Conservation (phyloP, 35 echinoderm and acorn worm genomes). For the Chiridota heheva region DNA sequence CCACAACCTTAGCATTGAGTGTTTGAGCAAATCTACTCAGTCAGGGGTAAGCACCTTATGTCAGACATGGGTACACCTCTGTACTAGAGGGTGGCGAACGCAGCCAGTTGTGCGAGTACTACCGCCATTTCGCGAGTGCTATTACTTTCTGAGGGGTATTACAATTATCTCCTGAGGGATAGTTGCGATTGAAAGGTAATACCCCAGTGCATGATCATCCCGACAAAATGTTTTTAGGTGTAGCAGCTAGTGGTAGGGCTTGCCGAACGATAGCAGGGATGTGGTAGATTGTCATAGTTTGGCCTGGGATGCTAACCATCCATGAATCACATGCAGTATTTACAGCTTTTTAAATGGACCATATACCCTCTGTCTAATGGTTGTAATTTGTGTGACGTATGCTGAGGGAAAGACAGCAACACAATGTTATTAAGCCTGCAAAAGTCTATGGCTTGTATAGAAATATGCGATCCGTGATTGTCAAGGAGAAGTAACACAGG, state of each 20-base stretch:
- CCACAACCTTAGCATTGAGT: too few relatives aligned
- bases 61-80: too few relatives aligned
- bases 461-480: constrained; percentile 37
- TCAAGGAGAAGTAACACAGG: constrained; percentile 27
- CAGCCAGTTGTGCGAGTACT: too few relatives aligned
- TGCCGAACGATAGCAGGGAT: constrained; percentile 26
- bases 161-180: neutral
- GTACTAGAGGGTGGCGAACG: too few relatives aligned
- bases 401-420: constrained; percentile 13
- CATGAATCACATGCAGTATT: constrained; percentile 35
- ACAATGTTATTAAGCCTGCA: neutral
- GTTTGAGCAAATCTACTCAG: too few relatives aligned
- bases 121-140: too few relatives aligned
- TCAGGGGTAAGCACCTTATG: too few relatives aligned
- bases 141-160: too few relatives aligned
- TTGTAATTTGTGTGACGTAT: constrained; percentile 18
- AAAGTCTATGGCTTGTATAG: constrained; percentile 3
- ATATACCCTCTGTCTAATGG: constrained; percentile 14
- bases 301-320: neutral
- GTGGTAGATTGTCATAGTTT: constrained; percentile 1
- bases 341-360: constrained; percentile 2
- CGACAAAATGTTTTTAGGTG: constrained; percentile 19
- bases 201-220: constrained; percentile 27
- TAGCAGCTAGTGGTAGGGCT: constrained; percentile 1
- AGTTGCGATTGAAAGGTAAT: constrained; percentile 30